Conservation (phyloP, 2,888 invertebrate genomes). For the Andrena hattorfiana region DNA sequence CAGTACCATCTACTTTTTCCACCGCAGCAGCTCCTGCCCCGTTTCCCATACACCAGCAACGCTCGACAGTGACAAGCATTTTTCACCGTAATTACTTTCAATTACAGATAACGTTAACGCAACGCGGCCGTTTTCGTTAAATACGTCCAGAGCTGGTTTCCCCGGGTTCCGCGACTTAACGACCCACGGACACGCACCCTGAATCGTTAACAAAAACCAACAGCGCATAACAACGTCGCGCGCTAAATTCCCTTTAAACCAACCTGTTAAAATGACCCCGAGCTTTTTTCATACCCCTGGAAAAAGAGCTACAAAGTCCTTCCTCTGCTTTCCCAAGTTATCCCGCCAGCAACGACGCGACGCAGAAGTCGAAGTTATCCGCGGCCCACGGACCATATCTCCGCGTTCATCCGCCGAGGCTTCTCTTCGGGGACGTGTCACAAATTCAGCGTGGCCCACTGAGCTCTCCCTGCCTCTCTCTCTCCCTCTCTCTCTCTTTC, state of each 20-base stretch:
- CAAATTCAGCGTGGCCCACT: constrained; percentile 48
- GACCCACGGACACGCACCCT: constrained; percentile 48
- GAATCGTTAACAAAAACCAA: constrained; percentile 57
- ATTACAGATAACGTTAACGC: constrained; percentile 57
- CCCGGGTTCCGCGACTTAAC: constrained; percentile 35
- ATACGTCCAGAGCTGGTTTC: constrained; percentile 7
- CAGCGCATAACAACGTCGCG: constrained; percentile 39
- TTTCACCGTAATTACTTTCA: constrained; percentile 60
- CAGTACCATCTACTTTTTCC: constrained; percentile 16
- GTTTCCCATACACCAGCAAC: constrained; percentile 19
- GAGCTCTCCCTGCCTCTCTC: background rate
- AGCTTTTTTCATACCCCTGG: background rate
- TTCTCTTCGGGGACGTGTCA: constrained; percentile 52
- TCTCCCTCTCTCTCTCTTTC: background rate
- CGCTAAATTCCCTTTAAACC: constrained; percentile 25
- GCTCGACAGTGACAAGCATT: constrained; percentile 38
- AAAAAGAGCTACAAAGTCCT: background rate
- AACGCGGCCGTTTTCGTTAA: constrained; percentile 41
- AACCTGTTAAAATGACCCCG: background rate
- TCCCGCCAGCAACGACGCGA: background rate
- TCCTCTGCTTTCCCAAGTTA: background rate
- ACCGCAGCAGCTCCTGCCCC: background rate
- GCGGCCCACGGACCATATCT: background rate
- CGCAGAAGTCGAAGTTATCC: constrained; percentile 20
- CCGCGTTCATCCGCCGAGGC: constrained; percentile 27